Evolutionary conservation across 2,888 invertebrate genomes (phyloP).

Genomic region (Noctua janthe): DNA sequence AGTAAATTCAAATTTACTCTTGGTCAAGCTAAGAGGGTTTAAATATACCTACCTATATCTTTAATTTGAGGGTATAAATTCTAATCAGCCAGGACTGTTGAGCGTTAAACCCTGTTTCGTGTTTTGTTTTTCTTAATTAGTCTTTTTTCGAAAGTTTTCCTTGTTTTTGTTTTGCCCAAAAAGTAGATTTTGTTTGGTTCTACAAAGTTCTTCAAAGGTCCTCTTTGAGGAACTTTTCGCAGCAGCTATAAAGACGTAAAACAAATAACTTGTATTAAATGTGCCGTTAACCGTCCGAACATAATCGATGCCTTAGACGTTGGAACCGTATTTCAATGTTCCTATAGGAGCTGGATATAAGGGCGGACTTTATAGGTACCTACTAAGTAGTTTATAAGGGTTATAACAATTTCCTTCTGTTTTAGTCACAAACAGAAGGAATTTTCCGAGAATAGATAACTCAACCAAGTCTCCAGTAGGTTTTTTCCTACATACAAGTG

Average conservation of each 20-base stretch:
- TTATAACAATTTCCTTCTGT: neutral
- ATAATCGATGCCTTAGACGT: slow-evolving; percentile 39
- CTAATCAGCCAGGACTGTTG: neutral
- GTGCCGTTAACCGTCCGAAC: slow-evolving; percentile 66
- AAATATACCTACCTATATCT: neutral
- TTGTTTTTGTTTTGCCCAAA: neutral
- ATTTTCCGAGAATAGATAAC: neutral
- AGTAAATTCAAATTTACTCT: slow-evolving; percentile 53
- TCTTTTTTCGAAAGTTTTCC: neutral
- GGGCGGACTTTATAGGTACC: neutral
- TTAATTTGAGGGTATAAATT: neutral
- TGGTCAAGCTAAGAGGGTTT: slow-evolving; percentile 32
- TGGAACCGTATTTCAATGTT: slow-evolving; percentile 37
- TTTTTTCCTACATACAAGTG: neutral
- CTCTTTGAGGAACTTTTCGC: neutral
- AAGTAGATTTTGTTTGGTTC: neutral
- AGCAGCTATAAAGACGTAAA: slow-evolving; percentile 56
- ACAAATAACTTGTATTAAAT: slow-evolving; percentile 66
- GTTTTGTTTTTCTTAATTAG: neutral
- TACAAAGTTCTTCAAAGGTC: neutral
- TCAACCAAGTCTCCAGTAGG: neutral
- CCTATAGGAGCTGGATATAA: slow-evolving; percentile 2
- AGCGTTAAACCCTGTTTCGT: neutral
- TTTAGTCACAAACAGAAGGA: neutral
- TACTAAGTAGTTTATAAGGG: neutral